Evolutionary conservation across 1,140 invertebrate genomes (phyloP).

Genomic region (Liolophura sinensis): DNA sequence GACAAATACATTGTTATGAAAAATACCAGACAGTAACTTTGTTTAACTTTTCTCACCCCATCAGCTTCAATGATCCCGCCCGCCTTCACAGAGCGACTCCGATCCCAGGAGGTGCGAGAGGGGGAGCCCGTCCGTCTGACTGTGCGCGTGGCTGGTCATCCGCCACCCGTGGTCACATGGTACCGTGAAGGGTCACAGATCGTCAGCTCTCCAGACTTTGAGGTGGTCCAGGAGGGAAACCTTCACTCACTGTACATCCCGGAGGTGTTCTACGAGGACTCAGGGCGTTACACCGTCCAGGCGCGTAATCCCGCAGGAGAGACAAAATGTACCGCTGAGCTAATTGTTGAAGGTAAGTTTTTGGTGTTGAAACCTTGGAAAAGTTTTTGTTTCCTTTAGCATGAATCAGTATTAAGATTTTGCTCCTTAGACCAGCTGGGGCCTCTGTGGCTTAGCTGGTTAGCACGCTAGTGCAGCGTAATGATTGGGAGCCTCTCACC

Average conservation of each 20-base stretch:
- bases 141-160: slow-evolving; percentile 59
- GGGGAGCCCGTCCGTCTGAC: slow-evolving; percentile 58
- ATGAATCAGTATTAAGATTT: too few species aligned
- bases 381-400: too few species aligned
- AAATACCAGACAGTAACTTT: too few species aligned
- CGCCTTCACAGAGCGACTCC: slow-evolving; percentile 58
- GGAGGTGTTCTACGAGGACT: slow-evolving; percentile 61
- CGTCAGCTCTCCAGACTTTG: slow-evolving; percentile 57
- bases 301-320: slow-evolving; percentile 55
- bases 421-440: too few species aligned
- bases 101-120: slow-evolving; percentile 53
- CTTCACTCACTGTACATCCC: slow-evolving; percentile 57
- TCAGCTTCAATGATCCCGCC: slow-evolving; percentile 60
- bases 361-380: too few species aligned
- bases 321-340: slow-evolving; percentile 49
- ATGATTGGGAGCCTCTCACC: too few species aligned
- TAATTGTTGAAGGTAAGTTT: slow-evolving; percentile 51
- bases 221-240: slow-evolving; percentile 55
- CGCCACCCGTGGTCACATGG: slow-evolving; percentile 61
- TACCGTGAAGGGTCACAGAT: slow-evolving; percentile 57
- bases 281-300: slow-evolving; percentile 67
- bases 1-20: too few species aligned
- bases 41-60: too few species aligned
- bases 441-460: too few species aligned
- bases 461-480: too few species aligned